Evolutionary conservation across 1,140 invertebrate genomes (phyloP).

Genomic region (Thalassaphorura encarpata): DNA sequence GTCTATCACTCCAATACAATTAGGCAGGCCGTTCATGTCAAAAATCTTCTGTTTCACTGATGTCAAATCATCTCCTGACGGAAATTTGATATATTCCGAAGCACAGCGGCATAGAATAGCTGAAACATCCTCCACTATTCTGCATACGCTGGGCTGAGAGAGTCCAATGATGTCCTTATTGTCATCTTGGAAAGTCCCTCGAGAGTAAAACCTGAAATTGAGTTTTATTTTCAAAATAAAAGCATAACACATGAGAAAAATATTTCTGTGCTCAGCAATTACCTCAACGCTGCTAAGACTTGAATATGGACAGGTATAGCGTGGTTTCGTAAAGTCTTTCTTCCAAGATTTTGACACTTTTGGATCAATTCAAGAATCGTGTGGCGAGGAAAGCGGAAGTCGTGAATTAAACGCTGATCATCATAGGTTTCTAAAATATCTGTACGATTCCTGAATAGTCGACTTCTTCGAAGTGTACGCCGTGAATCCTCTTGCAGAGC

Average conservation of each 20-base stretch:
- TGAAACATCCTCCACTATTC: background rate
- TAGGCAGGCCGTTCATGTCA: conserved; percentile 6
- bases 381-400: conserved; percentile 1
- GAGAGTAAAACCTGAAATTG: conserved; percentile 1
- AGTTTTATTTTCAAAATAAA: background rate
- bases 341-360: background rate
- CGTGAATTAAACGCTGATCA: background rate
- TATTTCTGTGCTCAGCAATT: background rate
- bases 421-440: background rate
- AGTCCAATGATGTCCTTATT: conserved; percentile 1
- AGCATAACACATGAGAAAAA: background rate
- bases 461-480: background rate
- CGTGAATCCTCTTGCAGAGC: no score
- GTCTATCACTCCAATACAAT: conserved; percentile 32
- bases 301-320: background rate
- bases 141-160: background rate
- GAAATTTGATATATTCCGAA: conserved; percentile 1
- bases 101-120: background rate
- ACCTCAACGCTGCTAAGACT: conserved; percentile 6
- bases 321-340: background rate
- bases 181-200: conserved; percentile 14
- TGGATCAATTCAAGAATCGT: background rate
- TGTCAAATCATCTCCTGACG: background rate
- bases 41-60: conserved; percentile 7
- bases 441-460: background rate